Percentiles rank a stretch among this genome's conserved stretches.
Evolutionary conservation across 2,888 invertebrate species (phyloP).

Genomic region (Eugnorisma glareosa): DNA sequence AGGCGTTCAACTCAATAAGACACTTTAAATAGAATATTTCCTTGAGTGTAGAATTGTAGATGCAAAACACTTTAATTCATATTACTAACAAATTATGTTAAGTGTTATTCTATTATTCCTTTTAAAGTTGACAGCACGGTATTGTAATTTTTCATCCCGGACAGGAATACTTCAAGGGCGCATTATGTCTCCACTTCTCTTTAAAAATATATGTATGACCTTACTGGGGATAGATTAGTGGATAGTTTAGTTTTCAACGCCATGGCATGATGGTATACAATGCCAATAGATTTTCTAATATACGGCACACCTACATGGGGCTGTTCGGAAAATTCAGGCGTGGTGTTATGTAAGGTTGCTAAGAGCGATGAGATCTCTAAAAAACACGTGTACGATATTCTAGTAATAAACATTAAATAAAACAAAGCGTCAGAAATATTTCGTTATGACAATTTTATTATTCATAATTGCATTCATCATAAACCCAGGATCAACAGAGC

Average conservation of each 20-base stretch:
- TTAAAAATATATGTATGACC: not conserved
- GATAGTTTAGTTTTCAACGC: not conserved
- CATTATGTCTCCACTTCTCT: conserved; percentile 4
- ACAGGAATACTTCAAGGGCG: conserved; percentile 23
- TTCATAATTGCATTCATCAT: conserved; percentile 42
- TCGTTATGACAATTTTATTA: conserved; percentile 21
- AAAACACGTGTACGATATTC: not conserved
- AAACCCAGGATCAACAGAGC: conserved; percentile 40
- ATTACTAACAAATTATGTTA: not conserved
- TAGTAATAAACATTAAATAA: conserved; percentile 22
- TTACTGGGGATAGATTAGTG: not conserved
- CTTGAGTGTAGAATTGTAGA: not conserved
- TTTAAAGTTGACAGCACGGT: not conserved
- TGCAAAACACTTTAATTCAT: not conserved
- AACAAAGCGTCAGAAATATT: conserved; percentile 23
- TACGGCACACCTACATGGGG: not conserved
- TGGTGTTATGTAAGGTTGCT: not conserved
- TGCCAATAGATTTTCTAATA: not conserved
- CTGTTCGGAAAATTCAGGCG: not conserved
- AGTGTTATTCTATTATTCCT: not conserved
- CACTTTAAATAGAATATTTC: not conserved
- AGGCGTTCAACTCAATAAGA: conserved; percentile 17
- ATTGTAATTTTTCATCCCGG: not conserved
- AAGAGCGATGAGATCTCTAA: not conserved
- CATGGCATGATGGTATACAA: not conserved